Conservation (phyloP, 2,113 vertebrate genomes). For the Anhinga rufa region DNA sequence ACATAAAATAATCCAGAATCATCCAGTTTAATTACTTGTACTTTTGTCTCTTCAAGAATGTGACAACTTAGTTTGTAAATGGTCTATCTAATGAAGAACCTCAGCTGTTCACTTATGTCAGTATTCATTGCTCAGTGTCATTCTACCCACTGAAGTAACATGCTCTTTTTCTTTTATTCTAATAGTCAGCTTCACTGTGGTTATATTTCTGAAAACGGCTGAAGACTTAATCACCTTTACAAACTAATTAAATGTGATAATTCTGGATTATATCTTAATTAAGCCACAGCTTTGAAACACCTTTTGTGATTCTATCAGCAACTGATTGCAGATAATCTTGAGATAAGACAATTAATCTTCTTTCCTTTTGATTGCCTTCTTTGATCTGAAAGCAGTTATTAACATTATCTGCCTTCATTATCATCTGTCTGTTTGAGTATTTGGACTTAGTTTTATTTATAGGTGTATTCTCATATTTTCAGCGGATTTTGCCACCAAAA, state of each 20-base stretch:
- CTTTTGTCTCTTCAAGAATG: background rate
- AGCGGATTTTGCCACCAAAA: background rate
- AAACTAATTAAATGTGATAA: constrained; percentile 46
- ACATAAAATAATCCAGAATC: background rate
- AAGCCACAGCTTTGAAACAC: constrained; percentile 45
- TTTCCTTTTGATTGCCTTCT: constrained; percentile 22
- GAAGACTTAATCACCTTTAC: background rate
- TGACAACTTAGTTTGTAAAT: background rate
- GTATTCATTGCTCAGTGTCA: background rate
- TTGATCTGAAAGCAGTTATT: constrained; percentile 6
- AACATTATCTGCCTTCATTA: background rate
- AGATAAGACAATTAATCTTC: constrained; percentile 43
- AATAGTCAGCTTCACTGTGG: background rate
- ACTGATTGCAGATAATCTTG: constrained; percentile 40
- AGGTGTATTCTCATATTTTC: background rate
- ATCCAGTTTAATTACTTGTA: constrained; percentile 12
- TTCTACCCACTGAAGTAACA: background rate
- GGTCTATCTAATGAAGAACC: background rate
- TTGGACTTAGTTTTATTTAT: background rate
- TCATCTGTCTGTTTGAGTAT: background rate
- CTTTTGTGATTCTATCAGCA: constrained; percentile 30
- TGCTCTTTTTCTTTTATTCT: background rate
- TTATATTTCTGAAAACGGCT: background rate
- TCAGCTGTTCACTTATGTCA: background rate
- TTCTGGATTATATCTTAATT: constrained; percentile 53